Base-by-base conservation (phyloP, 2,113 vertebrate species). In the Murina feae region DNA sequence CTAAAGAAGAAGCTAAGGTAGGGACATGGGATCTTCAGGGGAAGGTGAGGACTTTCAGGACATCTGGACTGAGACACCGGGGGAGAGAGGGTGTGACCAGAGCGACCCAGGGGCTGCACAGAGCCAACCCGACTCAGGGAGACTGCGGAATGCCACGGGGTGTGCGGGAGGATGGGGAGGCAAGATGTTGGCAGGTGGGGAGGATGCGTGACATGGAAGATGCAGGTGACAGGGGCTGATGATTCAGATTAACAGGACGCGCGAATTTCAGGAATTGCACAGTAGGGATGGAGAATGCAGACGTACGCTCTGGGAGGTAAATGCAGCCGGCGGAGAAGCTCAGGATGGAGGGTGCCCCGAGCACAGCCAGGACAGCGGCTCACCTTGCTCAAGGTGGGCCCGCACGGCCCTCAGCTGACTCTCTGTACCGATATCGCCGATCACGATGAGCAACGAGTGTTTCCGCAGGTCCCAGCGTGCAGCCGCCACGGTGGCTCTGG, bases 381-480 rank as follows among this genome's bases (percentile, higher is more conserved):
- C 97, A 99, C 99, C 99, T 94, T 98, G 98, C 97, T 98, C 98
- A 92, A 99, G 98, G 95, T 99, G 98, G 39, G 97, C 97, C 96
- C 98, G 98, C 96, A 98, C 98, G 63, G 98, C 98, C 88, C 98
- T 97, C 28, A 99, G 98, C 74, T 99, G 99, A 82, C 98, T 97
- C 81, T 99, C 98, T 23, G 98, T 98, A 65, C 97, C 98, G 89
- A 99, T 97, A 75, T 99, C 99, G 18, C 99, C 99, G 93, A 99
- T 98, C 55, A 99, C 98, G n/a, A 99, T 98, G n/a, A 99, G 98
- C 97, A 99, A 97, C 89, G 98, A 98, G 91, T 98, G 97, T 80
- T 97, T 98, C 80, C 97, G 92, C n/a, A 44, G 97, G 92, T 97
- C 97, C 97, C 97, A 95, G 88, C 91, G 87, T 55, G 96, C 97